phyloP scores from a whole-genome alignment of 2,113 vertebrate genomes.

The Halcyon senegalensis region DNA sequence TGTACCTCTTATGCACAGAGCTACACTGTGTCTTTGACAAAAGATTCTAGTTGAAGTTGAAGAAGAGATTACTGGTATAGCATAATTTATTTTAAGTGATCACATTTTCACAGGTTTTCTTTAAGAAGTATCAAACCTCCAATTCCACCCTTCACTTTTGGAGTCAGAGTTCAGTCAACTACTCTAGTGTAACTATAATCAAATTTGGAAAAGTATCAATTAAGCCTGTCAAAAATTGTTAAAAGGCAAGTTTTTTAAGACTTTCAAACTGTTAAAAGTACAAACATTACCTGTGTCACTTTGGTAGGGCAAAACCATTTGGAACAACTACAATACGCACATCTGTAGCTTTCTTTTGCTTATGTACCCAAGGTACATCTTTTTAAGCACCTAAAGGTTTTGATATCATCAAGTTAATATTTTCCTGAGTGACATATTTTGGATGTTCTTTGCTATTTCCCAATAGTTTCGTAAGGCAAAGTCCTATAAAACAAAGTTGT shows the following conservation, averaged over 20 bases:
- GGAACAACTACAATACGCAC: neutral
- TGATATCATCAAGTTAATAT: neutral
- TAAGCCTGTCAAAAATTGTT: neutral
- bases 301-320: neutral
- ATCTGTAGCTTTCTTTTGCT: neutral
- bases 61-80: neutral
- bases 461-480: neutral
- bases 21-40: neutral
- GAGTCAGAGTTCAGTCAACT: neutral
- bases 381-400: neutral
- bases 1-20: accelerated
- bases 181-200: neutral
- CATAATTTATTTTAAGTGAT: neutral
- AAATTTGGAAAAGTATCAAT: neutral
- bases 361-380: neutral
- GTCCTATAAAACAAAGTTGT: neutral
- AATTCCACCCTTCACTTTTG: neutral
- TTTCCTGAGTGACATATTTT: neutral
- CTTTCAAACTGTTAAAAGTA: neutral
- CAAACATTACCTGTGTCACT: neutral
- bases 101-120: neutral
- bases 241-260: neutral
- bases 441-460: neutral
- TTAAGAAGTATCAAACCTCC: neutral
- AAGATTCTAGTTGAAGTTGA: neutral